Evolutionary conservation across 2,113 vertebrate species (phyloP), one percentile per base, ranked within the genome.

Genomic region (Thunnus maccoyii): DNA sequence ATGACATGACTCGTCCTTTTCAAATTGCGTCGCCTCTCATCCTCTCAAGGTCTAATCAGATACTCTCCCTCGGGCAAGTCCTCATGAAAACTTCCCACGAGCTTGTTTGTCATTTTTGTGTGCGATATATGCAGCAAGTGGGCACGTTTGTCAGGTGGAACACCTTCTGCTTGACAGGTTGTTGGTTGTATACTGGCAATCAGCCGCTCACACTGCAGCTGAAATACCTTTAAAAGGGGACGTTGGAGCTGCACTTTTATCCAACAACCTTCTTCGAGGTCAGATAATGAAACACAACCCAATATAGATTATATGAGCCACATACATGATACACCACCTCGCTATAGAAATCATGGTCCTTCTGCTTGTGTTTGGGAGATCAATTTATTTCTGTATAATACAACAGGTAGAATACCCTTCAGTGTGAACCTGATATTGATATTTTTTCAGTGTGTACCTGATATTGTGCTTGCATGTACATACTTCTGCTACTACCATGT

Each of bases 1-100:
- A 91, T 67, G 78, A 84, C 76, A 78, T 11, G 54, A 76, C 72
- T 72, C 8, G n/a, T 79, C 20, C 72, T 61, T 85, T 76, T 76
- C 54, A 46, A 79, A 54, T 69, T 71, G 62, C 30, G 11, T 27
- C 3, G 8, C 50, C 72, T 83, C 70, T 91, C 66, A 41, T 73
- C 67, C 66, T 68, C 57, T 76, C 30, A 73, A 51, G 60, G 84
- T 79, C 57, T 83, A 46, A 74, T 73, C 65, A n/a, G 69, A 55
- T 66, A 2, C 47, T 8, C 32, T 86, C 56, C 25, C 78, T 9
- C 14, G 22, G 44, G 41, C 52, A 72, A 86, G 58, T 65, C 62
- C 22, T 72, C 32, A 22, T 66, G 47, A 85, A 66, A 11, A 67
- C 67, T 66, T 73, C 32, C 30, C 16, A 9, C 17, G 20, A 69